Conservation (phyloP, 2,888 invertebrate genomes). For the Catocala sponsa region DNA sequence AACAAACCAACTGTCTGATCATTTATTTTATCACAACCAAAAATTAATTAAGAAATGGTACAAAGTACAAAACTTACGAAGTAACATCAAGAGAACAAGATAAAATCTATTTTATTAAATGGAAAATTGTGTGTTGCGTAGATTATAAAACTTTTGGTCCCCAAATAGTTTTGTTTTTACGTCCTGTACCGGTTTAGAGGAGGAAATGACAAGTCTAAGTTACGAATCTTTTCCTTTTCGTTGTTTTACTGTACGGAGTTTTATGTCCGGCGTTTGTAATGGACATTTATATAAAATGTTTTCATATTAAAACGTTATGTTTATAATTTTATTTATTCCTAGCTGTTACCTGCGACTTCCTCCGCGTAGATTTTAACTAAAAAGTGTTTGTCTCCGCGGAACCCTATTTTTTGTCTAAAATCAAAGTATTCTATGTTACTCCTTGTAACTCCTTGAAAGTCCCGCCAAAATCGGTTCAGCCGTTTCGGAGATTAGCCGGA, state of each 20-base stretch:
- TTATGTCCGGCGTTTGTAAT: slow-evolving; percentile 19
- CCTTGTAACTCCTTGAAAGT: too few species aligned
- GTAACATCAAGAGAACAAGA: slow-evolving; percentile 3
- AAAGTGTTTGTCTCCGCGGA: too few species aligned
- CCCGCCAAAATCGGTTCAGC: too few species aligned
- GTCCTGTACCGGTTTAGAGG: slow-evolving; percentile 20
- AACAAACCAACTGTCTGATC: too few species aligned
- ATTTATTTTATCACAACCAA: not conserved
- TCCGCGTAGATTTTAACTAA: too few species aligned
- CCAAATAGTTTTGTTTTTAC: slow-evolving; percentile 45
- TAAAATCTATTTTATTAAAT: slow-evolving; percentile 41
- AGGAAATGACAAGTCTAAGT: slow-evolving; percentile 36
- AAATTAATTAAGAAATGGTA: not conserved
- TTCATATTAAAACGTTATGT: not conserved
- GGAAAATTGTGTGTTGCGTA: slow-evolving; percentile 27
- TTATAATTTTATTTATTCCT: not conserved
- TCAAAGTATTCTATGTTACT: too few species aligned
- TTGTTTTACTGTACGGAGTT: slow-evolving; percentile 23
- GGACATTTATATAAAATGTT: slow-evolving; percentile 15
- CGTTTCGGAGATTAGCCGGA: too few species aligned
- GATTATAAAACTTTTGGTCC: slow-evolving; percentile 39
- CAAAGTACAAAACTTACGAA: not conserved
- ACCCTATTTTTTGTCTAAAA: too few species aligned
- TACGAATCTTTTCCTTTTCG: slow-evolving; percentile 29
- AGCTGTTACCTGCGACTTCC: too few species aligned